A percentile compares a stretch with the other conserved stretches of the same genome.
Evolutionary conservation across 2,113 vertebrate genomes (phyloP).

Genomic region (Mirounga angustirostris): DNA sequence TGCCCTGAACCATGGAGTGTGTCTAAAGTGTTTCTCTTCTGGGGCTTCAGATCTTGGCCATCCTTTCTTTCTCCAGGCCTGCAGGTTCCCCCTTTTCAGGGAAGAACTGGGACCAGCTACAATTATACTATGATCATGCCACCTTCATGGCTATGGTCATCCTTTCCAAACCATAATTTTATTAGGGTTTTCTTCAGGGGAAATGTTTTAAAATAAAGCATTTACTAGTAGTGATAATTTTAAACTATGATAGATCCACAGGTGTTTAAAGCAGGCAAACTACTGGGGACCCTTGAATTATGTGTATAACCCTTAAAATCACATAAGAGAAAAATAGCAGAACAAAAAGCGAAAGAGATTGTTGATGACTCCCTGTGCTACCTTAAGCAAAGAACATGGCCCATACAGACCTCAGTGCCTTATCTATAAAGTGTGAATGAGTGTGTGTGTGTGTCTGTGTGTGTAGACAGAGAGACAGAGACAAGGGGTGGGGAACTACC

Average conservation of each 20-base stretch:
- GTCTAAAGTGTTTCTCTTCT: not conserved
- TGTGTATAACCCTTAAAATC: constrained; percentile 7
- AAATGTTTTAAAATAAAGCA: constrained; percentile 33
- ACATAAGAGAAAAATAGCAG: not conserved
- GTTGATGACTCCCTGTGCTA: not conserved
- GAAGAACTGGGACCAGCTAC: not conserved
- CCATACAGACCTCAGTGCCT: not conserved
- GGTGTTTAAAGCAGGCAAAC: not conserved
- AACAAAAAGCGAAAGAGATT: not conserved
- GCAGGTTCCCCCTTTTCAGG: not conserved
- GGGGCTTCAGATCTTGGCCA: not conserved
- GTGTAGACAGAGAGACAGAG: not conserved
- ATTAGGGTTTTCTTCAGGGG: not conserved
- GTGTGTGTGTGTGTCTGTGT: not conserved
- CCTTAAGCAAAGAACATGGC: not conserved
- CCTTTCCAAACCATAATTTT: not conserved
- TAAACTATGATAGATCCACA: not conserved
- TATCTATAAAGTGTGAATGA: not conserved
- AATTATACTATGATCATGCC: not conserved
- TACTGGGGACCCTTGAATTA: not conserved
- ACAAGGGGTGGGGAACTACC: not conserved
- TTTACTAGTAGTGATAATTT: not conserved
- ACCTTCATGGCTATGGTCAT: not conserved
- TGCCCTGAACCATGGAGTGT: not conserved
- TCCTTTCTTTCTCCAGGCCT: not conserved